A percentile compares a stretch with the other conserved stretches of the same genome.
Conservation (phyloP, 2,888 invertebrate species). For the Theodoxus fluviatilis region DNA sequence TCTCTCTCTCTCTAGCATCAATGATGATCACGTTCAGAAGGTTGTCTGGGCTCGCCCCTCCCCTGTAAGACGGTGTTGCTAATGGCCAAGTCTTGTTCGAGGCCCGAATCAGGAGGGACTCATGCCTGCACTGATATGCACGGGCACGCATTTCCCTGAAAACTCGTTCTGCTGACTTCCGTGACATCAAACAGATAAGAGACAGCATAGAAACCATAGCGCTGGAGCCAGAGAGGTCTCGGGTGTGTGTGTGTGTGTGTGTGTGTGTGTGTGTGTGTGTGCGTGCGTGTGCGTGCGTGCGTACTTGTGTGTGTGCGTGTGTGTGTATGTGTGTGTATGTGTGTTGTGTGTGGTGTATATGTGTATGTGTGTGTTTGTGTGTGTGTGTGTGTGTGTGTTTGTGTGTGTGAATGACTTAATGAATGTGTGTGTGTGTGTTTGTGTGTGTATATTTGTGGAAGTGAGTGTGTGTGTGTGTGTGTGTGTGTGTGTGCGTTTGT, state of each 20-base stretch:
- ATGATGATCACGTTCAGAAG: background rate
- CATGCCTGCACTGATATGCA: background rate
- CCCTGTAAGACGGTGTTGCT: too few relatives aligned
- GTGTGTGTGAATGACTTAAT: too few relatives aligned
- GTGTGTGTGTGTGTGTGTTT: too few relatives aligned
- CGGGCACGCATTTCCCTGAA: background rate
- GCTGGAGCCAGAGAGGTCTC: background rate
- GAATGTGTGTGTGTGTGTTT: too few relatives aligned
- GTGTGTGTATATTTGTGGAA: too few relatives aligned
- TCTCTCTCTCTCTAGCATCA: too few relatives aligned
- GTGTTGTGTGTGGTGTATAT: background rate
- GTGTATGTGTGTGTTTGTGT: too few relatives aligned
- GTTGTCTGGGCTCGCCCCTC: too few relatives aligned
- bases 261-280: slow-evolving; percentile 12
- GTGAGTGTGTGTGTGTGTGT: background rate
- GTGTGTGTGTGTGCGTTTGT: background rate
- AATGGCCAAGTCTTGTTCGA: too few relatives aligned
- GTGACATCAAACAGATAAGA: too few relatives aligned
- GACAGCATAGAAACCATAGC: too few relatives aligned
- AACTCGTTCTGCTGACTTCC: too few relatives aligned
- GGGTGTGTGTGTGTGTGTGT: slow-evolving; percentile 16
- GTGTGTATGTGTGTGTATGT: background rate
- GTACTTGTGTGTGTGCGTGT: slow-evolving; percentile 7
- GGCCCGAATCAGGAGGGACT: background rate
- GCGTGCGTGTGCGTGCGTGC: slow-evolving; percentile 8